Base-by-base conservation (phyloP, 2,113 vertebrate genomes). In the Motacilla alba region DNA sequence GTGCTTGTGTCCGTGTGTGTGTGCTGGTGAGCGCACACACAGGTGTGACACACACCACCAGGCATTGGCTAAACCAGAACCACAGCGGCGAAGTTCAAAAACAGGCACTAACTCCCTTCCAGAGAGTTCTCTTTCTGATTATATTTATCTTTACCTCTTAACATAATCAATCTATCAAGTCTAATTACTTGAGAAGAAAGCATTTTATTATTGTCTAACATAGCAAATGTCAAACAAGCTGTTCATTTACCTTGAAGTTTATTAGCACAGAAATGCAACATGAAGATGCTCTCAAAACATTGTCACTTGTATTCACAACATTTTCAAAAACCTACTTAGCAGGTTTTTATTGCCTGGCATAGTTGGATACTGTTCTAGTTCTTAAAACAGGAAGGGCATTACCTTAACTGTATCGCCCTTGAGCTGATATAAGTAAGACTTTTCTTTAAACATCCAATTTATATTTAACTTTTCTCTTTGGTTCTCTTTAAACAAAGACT, bases 161-260 rank as follows among this genome's bases (percentile, higher is more conserved):
- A 52, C 56, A 13, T 68, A 94, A 93, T 76, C 96, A 94, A 94
- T 91, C 90, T 73, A 96, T 87, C 62, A 95, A 93, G 70, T 58
- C 67, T 64, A 95, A 85, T 96, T 97, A 96, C 83, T 94, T 67
- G 90, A 95, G 68, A 97, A 96, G 95, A 97, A 87, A 72, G 69
- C 55, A 56, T 82, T 95, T 94, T 94, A 92, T 92, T 95, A 96
- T 91, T 94, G 92, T 90, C 92, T 96, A 97, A 93, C 94, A 96
- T 63, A 69, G 82, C 93, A 96, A 97, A 93, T 92, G 76, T 83
- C 83, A 94, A 94, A 96, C 83, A 90, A 97, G 72, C 76, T 94
- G 93, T 96, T 93, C 84, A 94, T 94, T 96, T 96, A 93, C 82
- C 81, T 92, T 95, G 56, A 96, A 91, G 94, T 93, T 97, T 97